phyloP scores from a whole-genome alignment of 2,113 vertebrate species.

The Chloroceryle aenea region DNA sequence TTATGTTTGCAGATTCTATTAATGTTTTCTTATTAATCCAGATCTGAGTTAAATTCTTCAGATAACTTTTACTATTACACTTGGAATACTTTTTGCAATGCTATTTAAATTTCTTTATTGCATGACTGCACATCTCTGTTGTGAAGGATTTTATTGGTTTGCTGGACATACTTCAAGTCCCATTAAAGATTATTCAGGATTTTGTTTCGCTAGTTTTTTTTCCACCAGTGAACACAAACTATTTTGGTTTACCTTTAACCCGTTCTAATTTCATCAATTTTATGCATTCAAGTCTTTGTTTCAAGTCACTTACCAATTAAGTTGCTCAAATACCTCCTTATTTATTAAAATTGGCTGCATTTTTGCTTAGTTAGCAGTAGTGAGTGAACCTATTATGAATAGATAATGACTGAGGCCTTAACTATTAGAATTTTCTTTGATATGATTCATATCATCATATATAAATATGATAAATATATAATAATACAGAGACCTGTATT shows the following conservation, averaged over 20 bases:
- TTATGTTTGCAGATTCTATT: background rate
- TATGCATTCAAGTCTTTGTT: conserved; percentile 17
- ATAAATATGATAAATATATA: too few relatives aligned
- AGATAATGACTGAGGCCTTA: background rate
- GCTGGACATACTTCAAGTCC: conserved; percentile 11
- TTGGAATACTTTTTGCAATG: background rate
- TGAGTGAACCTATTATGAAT: background rate
- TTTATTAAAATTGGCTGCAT: conserved; percentile 17
- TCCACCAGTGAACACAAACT: conserved; percentile 19
- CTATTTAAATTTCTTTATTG: conserved; percentile 25
- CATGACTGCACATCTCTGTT: background rate
- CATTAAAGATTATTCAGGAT: conserved; percentile 13
- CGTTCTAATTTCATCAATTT: background rate
- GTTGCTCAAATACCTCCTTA: conserved; percentile 12
- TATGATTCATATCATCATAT: background rate
- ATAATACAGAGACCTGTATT: background rate
- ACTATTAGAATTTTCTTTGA: background rate
- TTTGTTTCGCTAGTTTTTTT: conserved; percentile 54
- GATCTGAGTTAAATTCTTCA: background rate
- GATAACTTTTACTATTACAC: background rate
- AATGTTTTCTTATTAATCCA: background rate
- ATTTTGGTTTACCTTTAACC: background rate
- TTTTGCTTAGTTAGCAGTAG: conserved; percentile 33
- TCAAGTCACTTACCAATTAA: conserved; percentile 33
- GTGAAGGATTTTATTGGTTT: conserved; percentile 11